A percentile compares a stretch with the other conserved stretches of the same genome.
phyloP scores from a whole-genome alignment of 2,888 invertebrate species.

The Mythimna albipuncta region DNA sequence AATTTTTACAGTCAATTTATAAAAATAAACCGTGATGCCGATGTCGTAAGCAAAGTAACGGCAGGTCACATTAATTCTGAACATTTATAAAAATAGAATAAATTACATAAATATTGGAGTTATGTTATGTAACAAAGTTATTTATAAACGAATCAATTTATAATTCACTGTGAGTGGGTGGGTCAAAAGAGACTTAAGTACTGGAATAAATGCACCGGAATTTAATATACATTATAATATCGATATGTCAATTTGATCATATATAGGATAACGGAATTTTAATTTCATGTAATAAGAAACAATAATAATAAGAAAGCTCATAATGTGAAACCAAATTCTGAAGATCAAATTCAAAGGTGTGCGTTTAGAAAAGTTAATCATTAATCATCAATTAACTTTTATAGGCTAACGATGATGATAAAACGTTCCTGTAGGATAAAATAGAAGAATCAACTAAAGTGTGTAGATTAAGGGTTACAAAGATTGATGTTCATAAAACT shows the following conservation, averaged over 20 bases:
- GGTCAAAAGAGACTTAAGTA: background rate
- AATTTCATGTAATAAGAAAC: background rate
- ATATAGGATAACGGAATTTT: background rate
- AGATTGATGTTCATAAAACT: slow-evolving; percentile 14
- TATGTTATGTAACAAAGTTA: slow-evolving; percentile 29
- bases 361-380: too few species aligned
- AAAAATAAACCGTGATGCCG: background rate
- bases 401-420: too few species aligned
- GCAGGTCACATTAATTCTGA: slow-evolving; percentile 14
- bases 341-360: background rate
- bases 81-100: slow-evolving; percentile 31
- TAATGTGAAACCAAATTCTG: background rate
- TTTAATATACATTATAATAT: background rate
- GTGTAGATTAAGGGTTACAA: background rate
- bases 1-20: slow-evolving; percentile 17
- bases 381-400: too few species aligned
- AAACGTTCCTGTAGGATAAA: background rate
- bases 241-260: too few species aligned
- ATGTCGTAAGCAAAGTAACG: slow-evolving; percentile 8
- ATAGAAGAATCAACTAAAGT: background rate
- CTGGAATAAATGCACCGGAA: background rate
- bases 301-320: too few species aligned
- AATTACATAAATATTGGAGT: slow-evolving; percentile 43
- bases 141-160: slow-evolving; percentile 14
- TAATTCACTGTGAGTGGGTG: background rate